phyloP scores from a whole-genome alignment of 2,797 vertebrate genomes.

The Acanthurus leucopareius region DNA sequence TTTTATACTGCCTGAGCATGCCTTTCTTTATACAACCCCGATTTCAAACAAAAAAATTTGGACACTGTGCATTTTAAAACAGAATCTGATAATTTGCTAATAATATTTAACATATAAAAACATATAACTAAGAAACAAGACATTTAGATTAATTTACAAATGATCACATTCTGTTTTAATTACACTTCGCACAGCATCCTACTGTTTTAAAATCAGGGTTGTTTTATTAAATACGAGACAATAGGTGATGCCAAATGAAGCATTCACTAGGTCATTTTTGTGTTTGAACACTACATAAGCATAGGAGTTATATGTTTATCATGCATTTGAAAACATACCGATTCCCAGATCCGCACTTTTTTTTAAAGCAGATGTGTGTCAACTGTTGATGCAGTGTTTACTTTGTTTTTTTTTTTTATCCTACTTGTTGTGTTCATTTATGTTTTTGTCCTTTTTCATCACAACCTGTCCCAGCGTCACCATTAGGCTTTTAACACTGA shows the following conservation, averaged over 20 bases:
- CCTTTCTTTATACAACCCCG: conserved; percentile 2
- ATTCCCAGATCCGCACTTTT: conserved; percentile 18
- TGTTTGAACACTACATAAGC: conserved; percentile 1
- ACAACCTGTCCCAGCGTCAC: conserved; percentile 13
- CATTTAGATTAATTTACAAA: too few species aligned
- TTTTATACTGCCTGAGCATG: conserved; percentile 39
- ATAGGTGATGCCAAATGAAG: conserved; percentile 6
- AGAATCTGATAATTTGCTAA: too few species aligned
- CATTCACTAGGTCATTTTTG: conserved; percentile 19
- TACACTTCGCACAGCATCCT: too few species aligned
- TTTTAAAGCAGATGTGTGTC: conserved; percentile 18
- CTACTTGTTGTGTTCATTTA: conserved; percentile 29
- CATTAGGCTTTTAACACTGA: conserved; percentile 14
- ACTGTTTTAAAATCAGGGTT: too few species aligned
- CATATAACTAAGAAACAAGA: too few species aligned
- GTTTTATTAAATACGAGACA: conserved; percentile 23
- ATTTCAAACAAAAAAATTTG: too few species aligned
- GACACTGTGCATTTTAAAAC: too few species aligned
- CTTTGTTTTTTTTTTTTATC: conserved; percentile 16
- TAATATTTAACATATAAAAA: too few species aligned
- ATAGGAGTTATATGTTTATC: not conserved
- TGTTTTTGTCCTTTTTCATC: conserved; percentile 32
- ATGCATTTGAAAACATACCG: conserved; percentile 21
- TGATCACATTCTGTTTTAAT: too few species aligned
- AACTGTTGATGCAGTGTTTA: conserved; percentile 14